These are phyloP conservation scores for Pongo pygmaeus DNA, from an alignment of 2,113 vertebrate species.

Conservation along the genomic window DNA sequence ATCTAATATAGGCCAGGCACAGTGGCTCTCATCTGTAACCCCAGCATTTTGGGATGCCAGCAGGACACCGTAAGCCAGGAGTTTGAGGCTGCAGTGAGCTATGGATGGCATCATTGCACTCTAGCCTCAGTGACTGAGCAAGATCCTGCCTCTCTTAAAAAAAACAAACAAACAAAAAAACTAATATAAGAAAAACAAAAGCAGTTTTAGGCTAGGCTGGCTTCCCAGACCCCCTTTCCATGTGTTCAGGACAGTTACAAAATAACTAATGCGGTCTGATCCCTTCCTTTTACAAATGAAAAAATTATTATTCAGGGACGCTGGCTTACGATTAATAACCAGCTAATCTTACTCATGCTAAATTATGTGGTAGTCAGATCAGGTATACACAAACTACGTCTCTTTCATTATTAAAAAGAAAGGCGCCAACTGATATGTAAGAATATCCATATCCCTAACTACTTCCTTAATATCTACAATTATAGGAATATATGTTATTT, in stretches of 20 bases:
- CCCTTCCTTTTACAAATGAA: not conserved
- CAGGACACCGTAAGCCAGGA: too few species aligned
- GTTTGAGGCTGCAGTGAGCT: too few species aligned
- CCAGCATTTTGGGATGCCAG: too few species aligned
- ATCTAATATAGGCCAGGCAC: not conserved
- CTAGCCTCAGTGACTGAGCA: too few species aligned
- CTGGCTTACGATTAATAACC: not conserved
- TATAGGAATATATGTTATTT: not conserved
- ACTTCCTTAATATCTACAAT: constrained; percentile 13
- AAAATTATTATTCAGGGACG: not conserved
- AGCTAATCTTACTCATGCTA: not conserved
- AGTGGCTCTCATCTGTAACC: too few species aligned
- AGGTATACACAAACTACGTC: not conserved
- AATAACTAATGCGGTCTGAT: not conserved
- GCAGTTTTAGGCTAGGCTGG: not conserved
- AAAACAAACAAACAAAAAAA: not conserved
- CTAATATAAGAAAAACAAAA: not conserved
- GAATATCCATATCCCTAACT: not conserved
- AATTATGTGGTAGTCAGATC: not conserved
- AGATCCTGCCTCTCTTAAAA: too few species aligned
- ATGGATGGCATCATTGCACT: too few species aligned
- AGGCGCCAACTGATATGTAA: not conserved
- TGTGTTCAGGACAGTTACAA: not conserved
- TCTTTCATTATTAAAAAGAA: constrained; percentile 4
- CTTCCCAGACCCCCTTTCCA: not conserved